Base-by-base conservation (phyloP, 2,113 vertebrate genomes). In the Sporophila hypoxantha region DNA sequence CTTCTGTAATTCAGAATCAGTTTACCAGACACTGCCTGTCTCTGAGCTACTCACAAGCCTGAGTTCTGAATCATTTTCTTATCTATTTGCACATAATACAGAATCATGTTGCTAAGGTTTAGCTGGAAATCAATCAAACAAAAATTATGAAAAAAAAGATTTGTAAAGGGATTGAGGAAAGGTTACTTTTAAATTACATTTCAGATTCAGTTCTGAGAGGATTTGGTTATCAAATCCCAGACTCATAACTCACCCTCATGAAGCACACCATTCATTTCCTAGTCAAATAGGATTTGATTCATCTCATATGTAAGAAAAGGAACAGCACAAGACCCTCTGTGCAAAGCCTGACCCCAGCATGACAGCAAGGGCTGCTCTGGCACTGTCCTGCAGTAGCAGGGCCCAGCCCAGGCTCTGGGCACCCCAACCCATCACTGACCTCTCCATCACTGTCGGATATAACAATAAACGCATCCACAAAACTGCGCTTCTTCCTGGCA, bases 361-460 rank as follows among this genome's bases (percentile, higher is more conserved):
- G 0, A 50, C 17, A 50, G 68, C 0, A 0, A 18, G 22, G 49
- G 34, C 37, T 34, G 32, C 29, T 46, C 1, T 0, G 67, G 44
- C 9, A 9, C 47, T 30, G 76, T 47, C 39, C 47, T 64, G 56
- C 36, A 36, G 26, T 49, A 87, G 64, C 73, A 77, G 47, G 57
- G 30, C 66, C 71, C 71, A 21, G 73, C 39, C 47, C 81, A 36
- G 64, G 67, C 36, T 75, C 73, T 55, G 46, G 74, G 21, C 36
- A 82, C 68, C 49, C 65, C 67, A n/a, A 91, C 67, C 41, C 6
- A 64, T 21, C 89, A 97, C 97, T 94, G 76, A 98, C 97, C 97
- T 97, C 96, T 92, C 96, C 97, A 67, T 98, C 97, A 2, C 97
- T 97, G 93, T 97, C 97, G 2, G 97, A 98, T 85, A 98, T 97